Base-by-base conservation (phyloP, 2,113 vertebrate genomes). In the pig (Sus scrofa) region DNA sequence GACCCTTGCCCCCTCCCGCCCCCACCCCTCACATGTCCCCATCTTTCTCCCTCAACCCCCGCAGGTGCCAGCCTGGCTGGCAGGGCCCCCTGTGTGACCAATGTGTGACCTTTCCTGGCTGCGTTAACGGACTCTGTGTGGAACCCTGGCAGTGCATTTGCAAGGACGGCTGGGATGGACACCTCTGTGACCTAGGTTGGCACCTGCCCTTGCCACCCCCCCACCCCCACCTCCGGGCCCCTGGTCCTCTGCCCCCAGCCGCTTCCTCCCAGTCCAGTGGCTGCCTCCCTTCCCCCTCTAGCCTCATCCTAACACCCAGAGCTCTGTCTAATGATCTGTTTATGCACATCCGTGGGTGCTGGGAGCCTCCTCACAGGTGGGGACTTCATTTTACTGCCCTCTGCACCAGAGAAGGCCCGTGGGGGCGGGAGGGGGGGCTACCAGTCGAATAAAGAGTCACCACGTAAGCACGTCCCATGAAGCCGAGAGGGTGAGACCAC, bases 71-170 rank as follows among this genome's bases (percentile, higher is more conserved):
- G 56, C 97, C 99, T 24, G 99, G 99, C 44, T 99, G 99, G 99
- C 98, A 99, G 92, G 99, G 99, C 26, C 98, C 98, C 77, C 97
- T 98, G 58, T 99, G 99, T 94, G 98, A 99, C 95, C 98, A 98
- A 85, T 99, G 99, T 8, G n/a, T 99, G 91, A 98, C 99, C 60
- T 99, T 99, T 91, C 99, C 99, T 0, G 99, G 99, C 67, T 99
- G 99, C 30, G 71, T 99, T 85, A 99, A 99, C 0, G 99, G 99
- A 93, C 96, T 97, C 82, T 99, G 99, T 5, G 96, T 98, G 91
- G 99, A 99, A 74, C 99, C 99, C n/a, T 99, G 99, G 99, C 99
- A 99, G 97, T 99, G 99, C 94, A 3, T 99, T 81, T 99, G 99
- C 44, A 97, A 99, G 34, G 99, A 99, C 0, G 99, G 99, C 81